A percentile compares a stretch with the other conserved stretches of the same genome.
These are phyloP conservation scores for Dysidea cf. avara DNA, from an alignment of 37 sponge, comb jelly and placozoan genomes.

Conservation along the genomic window DNA sequence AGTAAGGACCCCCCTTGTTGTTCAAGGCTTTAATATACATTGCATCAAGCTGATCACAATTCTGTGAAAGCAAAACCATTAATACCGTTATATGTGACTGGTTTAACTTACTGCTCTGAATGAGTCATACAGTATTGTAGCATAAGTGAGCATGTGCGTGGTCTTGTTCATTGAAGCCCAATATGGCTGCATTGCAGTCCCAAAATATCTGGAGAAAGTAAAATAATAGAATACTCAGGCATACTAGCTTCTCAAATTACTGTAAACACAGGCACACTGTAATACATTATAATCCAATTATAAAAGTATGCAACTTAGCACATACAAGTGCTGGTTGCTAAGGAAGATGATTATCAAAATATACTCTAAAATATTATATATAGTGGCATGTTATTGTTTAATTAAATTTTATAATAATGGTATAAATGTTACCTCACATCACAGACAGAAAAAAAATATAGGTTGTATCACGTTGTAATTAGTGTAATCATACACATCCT, in stretches of 20 bases:
- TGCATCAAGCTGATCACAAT: constrained; percentile 30
- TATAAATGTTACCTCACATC: too few relatives aligned
- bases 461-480: too few relatives aligned
- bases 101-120: neutral
- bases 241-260: too few relatives aligned
- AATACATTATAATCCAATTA: neutral
- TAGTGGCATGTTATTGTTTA: too few relatives aligned
- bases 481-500: too few relatives aligned
- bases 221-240: too few relatives aligned
- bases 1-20: constrained; percentile 53
- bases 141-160: too few relatives aligned
- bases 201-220: constrained; percentile 50
- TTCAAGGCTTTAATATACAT: constrained; percentile 8
- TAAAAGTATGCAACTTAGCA: neutral
- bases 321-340: neutral
- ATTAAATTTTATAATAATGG: too few relatives aligned
- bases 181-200: constrained; percentile 50
- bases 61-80: neutral
- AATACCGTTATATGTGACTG: too few relatives aligned
- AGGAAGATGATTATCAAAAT: neutral
- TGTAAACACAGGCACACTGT: neutral
- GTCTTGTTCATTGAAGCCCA: constrained; percentile 23
- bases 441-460: too few relatives aligned
- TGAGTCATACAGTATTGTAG: constrained; percentile 3
- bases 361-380: neutral